Percentiles rank a stretch among this genome's conserved stretches.
These are phyloP conservation scores for Trachelus troglodyta DNA, from an alignment of 2,888 invertebrate species.

Conservation along the genomic window DNA sequence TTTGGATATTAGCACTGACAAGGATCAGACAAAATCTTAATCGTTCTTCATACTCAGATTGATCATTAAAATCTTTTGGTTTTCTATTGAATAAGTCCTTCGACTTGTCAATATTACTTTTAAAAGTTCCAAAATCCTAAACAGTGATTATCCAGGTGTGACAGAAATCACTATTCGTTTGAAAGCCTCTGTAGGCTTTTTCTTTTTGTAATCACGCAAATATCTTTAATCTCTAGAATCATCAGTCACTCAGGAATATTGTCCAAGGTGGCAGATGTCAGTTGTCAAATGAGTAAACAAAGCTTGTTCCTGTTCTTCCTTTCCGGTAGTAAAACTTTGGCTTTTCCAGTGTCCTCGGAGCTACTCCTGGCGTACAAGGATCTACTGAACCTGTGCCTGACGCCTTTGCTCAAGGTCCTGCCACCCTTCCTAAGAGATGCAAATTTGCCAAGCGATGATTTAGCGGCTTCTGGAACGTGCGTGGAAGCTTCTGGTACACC, in stretches of 20 bases:
- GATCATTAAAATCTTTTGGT: neutral
- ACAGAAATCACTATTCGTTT: neutral
- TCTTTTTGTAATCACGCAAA: neutral
- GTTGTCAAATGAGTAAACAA: conserved; percentile 63
- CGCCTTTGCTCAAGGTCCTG: conserved; percentile 69
- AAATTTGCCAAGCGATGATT: conserved; percentile 51
- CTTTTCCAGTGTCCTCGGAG: conserved; percentile 57
- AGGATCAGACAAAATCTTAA: neutral
- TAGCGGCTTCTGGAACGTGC: conserved; percentile 23
- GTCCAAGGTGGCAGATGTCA: conserved; percentile 60
- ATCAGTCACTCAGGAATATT: conserved; percentile 59
- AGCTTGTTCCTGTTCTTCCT: conserved; percentile 61
- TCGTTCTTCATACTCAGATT: neutral
- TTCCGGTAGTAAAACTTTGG: conserved; percentile 56
- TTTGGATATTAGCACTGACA: too few species aligned
- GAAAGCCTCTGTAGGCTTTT: neutral
- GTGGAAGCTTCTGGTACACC: conserved; percentile 11
- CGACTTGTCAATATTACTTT: too few species aligned
- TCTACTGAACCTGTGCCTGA: conserved; percentile 69
- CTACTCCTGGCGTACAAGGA: conserved; percentile 67
- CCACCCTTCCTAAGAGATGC: conserved; percentile 68
- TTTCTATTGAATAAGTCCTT: neutral
- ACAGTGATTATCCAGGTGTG: too few species aligned
- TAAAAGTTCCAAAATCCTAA: too few species aligned
- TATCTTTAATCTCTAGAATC: neutral